A percentile compares a stretch with the other conserved stretches of the same genome.
These are phyloP conservation scores for Leptodactylus fallax DNA, from an alignment of 2,797 vertebrate genomes.

Conservation along the genomic window DNA sequence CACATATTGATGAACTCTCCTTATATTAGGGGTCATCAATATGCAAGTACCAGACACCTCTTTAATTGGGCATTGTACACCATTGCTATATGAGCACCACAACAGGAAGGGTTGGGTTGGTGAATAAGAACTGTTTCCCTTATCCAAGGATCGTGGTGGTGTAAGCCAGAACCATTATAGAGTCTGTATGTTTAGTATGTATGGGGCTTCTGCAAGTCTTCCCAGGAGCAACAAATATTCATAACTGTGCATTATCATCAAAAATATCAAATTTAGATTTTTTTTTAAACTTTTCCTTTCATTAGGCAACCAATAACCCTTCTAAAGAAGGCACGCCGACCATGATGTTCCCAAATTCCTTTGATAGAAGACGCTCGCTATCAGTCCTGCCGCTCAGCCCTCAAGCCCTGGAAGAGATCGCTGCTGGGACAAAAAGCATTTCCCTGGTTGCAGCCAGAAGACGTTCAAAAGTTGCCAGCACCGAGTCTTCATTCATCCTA, in stretches of 20 bases:
- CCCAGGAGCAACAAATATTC: neutral
- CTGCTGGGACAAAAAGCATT: constrained; percentile 72
- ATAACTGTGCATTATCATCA: neutral
- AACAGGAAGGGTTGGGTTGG: neutral
- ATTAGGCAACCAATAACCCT: neutral
- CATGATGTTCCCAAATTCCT: neutral
- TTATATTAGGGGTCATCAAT: too few species aligned
- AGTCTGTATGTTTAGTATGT: neutral
- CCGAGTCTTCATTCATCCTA: constrained; percentile 32
- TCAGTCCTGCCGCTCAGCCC: constrained; percentile 48
- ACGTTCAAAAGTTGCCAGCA: constrained; percentile 61
- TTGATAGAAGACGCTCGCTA: neutral
- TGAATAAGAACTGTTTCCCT: too few species aligned
- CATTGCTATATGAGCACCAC: neutral
- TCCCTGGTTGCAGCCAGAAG: constrained; percentile 69
- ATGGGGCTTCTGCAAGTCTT: neutral
- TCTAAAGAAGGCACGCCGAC: constrained; percentile 44
- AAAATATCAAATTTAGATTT: neutral
- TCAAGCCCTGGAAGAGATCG: constrained; percentile 70
- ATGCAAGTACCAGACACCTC: too few species aligned
- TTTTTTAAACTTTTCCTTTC: neutral
- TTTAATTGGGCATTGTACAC: too few species aligned
- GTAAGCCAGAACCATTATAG: neutral
- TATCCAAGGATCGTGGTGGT: neutral
- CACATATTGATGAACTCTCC: too few species aligned